Percentiles rank a stretch among this genome's conserved stretches.
phyloP scores from a whole-genome alignment of 2,113 vertebrate species.

The Anguilla japonica region DNA sequence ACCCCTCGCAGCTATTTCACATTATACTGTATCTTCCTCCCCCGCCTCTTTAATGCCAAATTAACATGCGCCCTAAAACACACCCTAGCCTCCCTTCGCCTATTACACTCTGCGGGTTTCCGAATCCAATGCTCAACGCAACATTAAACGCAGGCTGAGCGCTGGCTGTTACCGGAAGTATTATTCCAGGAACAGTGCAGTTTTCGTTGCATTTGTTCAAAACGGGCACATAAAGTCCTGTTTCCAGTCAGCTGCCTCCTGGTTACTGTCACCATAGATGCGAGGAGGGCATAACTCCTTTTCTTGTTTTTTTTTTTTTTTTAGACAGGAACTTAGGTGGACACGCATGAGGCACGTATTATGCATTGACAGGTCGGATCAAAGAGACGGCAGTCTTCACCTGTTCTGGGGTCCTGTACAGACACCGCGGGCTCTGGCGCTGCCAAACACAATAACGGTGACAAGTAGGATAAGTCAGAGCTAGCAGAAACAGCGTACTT shows the following conservation, averaged over 20 bases:
- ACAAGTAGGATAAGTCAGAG: not conserved
- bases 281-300: not conserved
- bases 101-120: not conserved
- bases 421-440: not conserved
- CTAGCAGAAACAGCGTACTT: not conserved
- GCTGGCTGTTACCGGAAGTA: not conserved
- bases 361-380: not conserved
- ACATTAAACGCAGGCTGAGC: not conserved
- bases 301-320: not conserved
- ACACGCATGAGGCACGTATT: not conserved
- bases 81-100: not conserved
- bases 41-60: slow-evolving; percentile 18
- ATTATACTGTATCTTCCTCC: not conserved
- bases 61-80: slow-evolving; percentile 14
- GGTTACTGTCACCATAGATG: not conserved
- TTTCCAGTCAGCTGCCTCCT: not conserved
- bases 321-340: not conserved
- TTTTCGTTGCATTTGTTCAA: not conserved
- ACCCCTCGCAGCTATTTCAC: not conserved
- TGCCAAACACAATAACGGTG: not conserved
- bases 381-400: not conserved
- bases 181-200: not conserved
- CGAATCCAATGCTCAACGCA: not conserved
- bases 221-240: not conserved
- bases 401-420: not conserved